Base-by-base conservation (phyloP, 2,888 invertebrate genomes). In the Dasysyrphus albostriatus region DNA sequence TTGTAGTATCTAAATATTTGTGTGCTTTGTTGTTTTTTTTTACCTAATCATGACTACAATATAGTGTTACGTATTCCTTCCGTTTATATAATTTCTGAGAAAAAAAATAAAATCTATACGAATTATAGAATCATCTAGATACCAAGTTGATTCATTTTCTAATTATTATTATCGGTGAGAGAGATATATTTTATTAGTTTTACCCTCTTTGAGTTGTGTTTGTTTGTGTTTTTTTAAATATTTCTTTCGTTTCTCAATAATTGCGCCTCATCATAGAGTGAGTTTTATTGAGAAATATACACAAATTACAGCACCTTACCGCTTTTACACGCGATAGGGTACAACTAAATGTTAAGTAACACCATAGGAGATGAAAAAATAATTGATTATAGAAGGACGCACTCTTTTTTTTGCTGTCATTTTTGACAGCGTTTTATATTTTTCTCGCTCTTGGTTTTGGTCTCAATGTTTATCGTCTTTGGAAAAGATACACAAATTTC, bases 51-150 rank as follows among this genome's bases (percentile, higher is more conserved):
- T 65, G 63, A 67, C 34, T 67, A 34, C 7, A 61, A 24, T 49
- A 49, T 49, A 19, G 72, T 78, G 83, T 87, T 87, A 87, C 87
- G 87, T 87, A 67, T 75, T 78, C 72, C 78, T 83, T 77, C 77
- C 72, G 87, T 87, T 87, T 87, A 87, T 87, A 87, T 87, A 87
- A 87, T 83, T 87, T 83, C 72, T 76, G 70, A 78, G 82, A 78
- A 87, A 82, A 59, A 58, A 59, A 44, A 49, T 54, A 69, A 54
- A 61, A 69, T 65, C 37, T 34, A 67, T 3, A 32, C 32, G 61
- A 70, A 70, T 67, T 70, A 63, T 78, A 83, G 83, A 82, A 79
- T 83, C 77, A 87, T 82, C 87, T 87, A 83, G 82, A 82, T 78
- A 78, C 77, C 54, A 70, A 49, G 82, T 85, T 85, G 85, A 85